Evolutionary conservation across 2,888 invertebrate genomes (phyloP), one percentile per base, ranked within the genome.

Genomic region (Ichneumoninae sp.): DNA sequence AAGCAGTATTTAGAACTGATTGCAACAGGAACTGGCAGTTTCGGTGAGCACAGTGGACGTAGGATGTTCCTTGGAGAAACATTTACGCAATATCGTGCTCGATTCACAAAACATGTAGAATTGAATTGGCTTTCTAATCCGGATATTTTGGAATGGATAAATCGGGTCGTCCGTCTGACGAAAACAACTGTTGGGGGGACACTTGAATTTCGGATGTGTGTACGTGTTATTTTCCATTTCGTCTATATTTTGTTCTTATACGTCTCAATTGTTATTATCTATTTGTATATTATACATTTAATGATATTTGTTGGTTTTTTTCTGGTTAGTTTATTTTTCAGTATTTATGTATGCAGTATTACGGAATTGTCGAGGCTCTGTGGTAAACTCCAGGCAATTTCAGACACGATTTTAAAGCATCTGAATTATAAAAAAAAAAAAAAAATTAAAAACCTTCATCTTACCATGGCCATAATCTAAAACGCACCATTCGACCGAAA

Each of bases 271-370:
- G 52, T 77, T 74, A 70, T 54, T 26, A 68, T 52, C 54, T 54
- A 54, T 72, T 47, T 72, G 78, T 65, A 70, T 69, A 81, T 70
- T 78, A 84, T 84, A 84, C 78, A 79, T 70, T 78, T 70, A 84
- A 84, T 83, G 83, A 80, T 81, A 81, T 81, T 84, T 75, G 75
- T 69, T 80, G 80, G 77, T 84, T 60, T 47, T 44, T 40, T 70
- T 62, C 30, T 57, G 75, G 69, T 77, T 81, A 65, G 57, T 81
- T 70, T 44, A n/a, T 36, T 65, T 65, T 54, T 70, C 65, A 30
- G 36, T 54, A 81, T 65, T 70, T 66, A 65, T 19, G 47, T 69
- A 54, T 52, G 62, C 40, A 7, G 2, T 30, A 50, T 50, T 40
- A 52, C 62, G 50, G 33, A 40, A 71, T 71, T 36, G 30, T 71